phyloP scores from a whole-genome alignment of 1,140 invertebrate genomes.

The Hycleus cichorii region DNA sequence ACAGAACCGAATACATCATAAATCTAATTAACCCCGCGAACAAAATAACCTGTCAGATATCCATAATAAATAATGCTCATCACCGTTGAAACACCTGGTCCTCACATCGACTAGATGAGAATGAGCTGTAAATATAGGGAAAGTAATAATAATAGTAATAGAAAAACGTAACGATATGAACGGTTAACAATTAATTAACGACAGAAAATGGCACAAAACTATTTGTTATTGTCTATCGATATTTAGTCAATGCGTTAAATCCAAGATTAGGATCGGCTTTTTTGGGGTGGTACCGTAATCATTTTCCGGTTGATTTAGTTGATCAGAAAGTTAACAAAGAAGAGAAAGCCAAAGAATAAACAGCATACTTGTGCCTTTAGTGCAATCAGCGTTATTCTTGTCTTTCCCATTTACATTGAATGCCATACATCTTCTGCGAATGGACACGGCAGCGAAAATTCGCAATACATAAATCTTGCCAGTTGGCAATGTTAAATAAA shows the following conservation, averaged over 20 bases:
- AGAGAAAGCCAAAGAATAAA: too few relatives aligned
- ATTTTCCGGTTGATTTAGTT: too few relatives aligned
- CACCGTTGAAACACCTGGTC: constrained; percentile 25
- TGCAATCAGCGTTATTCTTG: constrained; percentile 15
- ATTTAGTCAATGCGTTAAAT: too few relatives aligned
- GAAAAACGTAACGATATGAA: too few relatives aligned
- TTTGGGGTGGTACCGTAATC: too few relatives aligned
- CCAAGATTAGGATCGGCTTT: too few relatives aligned
- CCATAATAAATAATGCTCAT: constrained; percentile 30
- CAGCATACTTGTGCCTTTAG: too few relatives aligned
- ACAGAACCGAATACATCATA: constrained; percentile 35
- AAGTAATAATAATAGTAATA: too few relatives aligned
- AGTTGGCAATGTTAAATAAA: constrained; percentile 23
- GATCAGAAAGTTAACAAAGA: too few relatives aligned
- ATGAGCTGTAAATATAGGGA: not conserved
- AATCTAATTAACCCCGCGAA: constrained; percentile 38
- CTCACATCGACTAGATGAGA: constrained; percentile 23
- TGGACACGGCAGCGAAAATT: constrained; percentile 30
- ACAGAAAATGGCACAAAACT: too few relatives aligned
- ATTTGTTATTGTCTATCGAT: too few relatives aligned
- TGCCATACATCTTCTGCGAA: constrained; percentile 34
- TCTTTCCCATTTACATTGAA: constrained; percentile 35
- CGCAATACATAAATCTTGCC: constrained; percentile 33
- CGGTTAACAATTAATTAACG: too few relatives aligned
- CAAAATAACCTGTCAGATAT: constrained; percentile 37